phyloP scores from a whole-genome alignment of 2,113 vertebrate genomes.

The Malurus elegans region DNA sequence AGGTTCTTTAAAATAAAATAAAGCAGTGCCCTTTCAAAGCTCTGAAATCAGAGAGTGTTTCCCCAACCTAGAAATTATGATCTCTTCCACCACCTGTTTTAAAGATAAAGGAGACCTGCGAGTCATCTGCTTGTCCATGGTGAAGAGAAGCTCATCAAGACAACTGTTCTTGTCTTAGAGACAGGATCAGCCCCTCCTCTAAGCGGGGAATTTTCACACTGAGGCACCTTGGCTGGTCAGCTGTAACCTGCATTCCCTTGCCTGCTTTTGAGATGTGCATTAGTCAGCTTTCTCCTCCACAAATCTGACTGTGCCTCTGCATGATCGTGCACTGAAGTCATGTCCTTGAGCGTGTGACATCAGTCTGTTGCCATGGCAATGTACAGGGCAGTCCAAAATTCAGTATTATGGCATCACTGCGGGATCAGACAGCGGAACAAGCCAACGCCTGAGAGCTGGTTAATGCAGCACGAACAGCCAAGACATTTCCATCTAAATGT shows the following conservation, averaged over 20 bases:
- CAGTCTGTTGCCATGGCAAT: slow-evolving; percentile 68
- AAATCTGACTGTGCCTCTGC: slow-evolving; percentile 39
- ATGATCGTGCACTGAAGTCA: slow-evolving; percentile 57
- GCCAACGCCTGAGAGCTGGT: slow-evolving; percentile 5
- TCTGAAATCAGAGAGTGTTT: neutral
- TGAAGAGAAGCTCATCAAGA: slow-evolving; percentile 8
- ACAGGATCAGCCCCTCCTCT: neutral
- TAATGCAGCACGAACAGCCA: slow-evolving; percentile 1
- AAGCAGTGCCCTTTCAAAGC: neutral
- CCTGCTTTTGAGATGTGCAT: slow-evolving; percentile 32
- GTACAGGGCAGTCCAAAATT: slow-evolving; percentile 56
- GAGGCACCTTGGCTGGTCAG: slow-evolving; percentile 11
- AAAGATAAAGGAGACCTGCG: neutral
- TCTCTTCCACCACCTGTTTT: neutral
- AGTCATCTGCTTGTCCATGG: neutral
- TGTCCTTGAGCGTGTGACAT: slow-evolving; percentile 71
- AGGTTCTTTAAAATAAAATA: neutral
- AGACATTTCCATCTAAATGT: neutral
- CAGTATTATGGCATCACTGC: slow-evolving; percentile 57
- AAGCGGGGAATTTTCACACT: neutral
- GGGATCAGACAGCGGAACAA: slow-evolving; percentile 33
- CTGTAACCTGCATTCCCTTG: neutral
- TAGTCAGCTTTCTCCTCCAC: slow-evolving; percentile 55
- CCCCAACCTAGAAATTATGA: neutral
- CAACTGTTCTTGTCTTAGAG: neutral